Conservation (phyloP, 2,797 vertebrate species). For the Phaenicophaeus curvirostris region DNA sequence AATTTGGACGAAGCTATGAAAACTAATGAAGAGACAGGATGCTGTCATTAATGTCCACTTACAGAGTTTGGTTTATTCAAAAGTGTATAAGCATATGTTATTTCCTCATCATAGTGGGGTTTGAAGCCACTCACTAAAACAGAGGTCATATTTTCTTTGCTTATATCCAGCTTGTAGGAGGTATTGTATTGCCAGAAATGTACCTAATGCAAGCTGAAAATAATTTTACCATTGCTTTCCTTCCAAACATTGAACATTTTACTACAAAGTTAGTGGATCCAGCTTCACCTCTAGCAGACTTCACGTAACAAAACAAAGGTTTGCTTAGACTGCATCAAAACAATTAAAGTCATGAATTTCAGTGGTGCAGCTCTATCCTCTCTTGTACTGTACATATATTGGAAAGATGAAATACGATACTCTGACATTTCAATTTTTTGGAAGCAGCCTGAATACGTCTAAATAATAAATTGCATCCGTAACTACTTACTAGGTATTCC, state of each 20-base stretch:
- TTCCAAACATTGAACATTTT: constrained; percentile 58
- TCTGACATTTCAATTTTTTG: constrained; percentile 60
- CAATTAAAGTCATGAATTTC: constrained; percentile 68
- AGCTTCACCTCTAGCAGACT: constrained; percentile 38
- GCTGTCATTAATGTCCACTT: constrained; percentile 81
- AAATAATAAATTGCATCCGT: constrained; percentile 68
- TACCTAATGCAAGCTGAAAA: constrained; percentile 59
- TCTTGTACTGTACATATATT: constrained; percentile 69
- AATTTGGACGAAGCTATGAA: constrained; percentile 64
- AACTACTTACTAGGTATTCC: constrained; percentile 64
- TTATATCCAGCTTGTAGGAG: constrained; percentile 64
- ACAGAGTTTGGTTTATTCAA: constrained; percentile 80
- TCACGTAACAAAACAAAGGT: constrained; percentile 65
- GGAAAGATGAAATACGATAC: constrained; percentile 71
- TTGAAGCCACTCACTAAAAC: constrained; percentile 70
- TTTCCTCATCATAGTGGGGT: constrained; percentile 62
- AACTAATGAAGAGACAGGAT: constrained; percentile 81
- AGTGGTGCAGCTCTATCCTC: constrained; percentile 74
- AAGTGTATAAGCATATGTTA: constrained; percentile 78
- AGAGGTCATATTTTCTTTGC: constrained; percentile 64
- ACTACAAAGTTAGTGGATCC: constrained; percentile 59
- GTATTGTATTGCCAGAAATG: constrained; percentile 61
- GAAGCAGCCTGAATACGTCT: constrained; percentile 72
- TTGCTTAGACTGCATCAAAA: constrained; percentile 63
- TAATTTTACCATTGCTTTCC: constrained; percentile 65